phyloP scores from a whole-genome alignment of 2,888 invertebrate genomes.

The Netelia virgata region DNA sequence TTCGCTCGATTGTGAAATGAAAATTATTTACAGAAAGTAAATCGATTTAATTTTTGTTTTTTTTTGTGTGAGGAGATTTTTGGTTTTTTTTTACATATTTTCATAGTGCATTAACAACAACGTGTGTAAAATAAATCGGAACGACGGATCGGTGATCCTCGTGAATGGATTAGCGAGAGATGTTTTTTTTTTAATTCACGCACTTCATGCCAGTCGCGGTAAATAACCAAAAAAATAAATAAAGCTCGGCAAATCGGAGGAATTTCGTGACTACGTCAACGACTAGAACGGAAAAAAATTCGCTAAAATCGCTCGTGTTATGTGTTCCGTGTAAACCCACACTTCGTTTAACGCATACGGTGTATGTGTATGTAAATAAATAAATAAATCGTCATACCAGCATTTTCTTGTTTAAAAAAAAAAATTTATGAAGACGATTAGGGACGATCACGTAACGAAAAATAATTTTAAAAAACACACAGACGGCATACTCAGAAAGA shows the following conservation, averaged over 20 bases:
- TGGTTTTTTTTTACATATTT: neutral
- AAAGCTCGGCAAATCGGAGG: slow-evolving; percentile 56
- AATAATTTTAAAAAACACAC: slow-evolving; percentile 34
- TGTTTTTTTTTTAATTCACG: slow-evolving; percentile 38
- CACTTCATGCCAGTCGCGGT: slow-evolving; percentile 62
- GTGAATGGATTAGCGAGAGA: slow-evolving; percentile 8
- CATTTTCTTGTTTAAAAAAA: no score
- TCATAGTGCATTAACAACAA: neutral
- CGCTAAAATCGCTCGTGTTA: slow-evolving; percentile 46
- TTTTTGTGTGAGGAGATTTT: slow-evolving; percentile 42
- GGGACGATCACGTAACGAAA: slow-evolving; percentile 48
- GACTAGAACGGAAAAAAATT: slow-evolving; percentile 56
- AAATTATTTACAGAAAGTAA: neutral
- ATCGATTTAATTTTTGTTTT: slow-evolving; percentile 23
- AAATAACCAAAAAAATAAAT: slow-evolving; percentile 32
- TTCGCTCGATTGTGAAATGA: neutral
- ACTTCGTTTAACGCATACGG: slow-evolving; percentile 43
- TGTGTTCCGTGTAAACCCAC: slow-evolving; percentile 29
- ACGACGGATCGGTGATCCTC: neutral
- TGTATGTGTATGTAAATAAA: slow-evolving; percentile 29
- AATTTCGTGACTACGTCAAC: slow-evolving; percentile 49
- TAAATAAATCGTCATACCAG: slow-evolving; percentile 62
- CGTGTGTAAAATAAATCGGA: slow-evolving; percentile 2
- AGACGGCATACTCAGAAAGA: slow-evolving; percentile 47
- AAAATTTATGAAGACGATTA: slow-evolving; percentile 61